These are phyloP conservation scores for Drosophila nr. perissopoda DNA, from an alignment of 2,888 invertebrate species.

Conservation along the genomic window DNA sequence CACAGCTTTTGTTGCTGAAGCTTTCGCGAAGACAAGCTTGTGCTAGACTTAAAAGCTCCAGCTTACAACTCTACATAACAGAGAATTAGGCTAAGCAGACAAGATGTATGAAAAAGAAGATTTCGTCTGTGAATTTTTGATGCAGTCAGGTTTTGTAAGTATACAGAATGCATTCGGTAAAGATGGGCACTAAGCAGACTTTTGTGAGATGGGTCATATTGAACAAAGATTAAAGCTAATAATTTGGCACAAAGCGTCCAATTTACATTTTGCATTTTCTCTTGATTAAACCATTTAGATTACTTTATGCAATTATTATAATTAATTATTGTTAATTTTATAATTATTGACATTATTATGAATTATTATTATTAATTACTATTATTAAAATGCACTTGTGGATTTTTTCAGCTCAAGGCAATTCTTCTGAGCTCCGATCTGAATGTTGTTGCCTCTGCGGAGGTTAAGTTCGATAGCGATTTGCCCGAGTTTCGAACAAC, in stretches of 20 bases:
- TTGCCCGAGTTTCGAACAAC: constrained; percentile 93
- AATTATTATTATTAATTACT: background rate
- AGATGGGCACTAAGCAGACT: background rate
- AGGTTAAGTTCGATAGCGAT: constrained; percentile 95
- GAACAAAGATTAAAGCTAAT: background rate
- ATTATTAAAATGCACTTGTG: background rate
- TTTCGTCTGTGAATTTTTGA: background rate
- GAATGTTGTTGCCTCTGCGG: constrained; percentile 90
- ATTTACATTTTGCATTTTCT: background rate
- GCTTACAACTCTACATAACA: background rate
- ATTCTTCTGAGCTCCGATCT: constrained; percentile 91
- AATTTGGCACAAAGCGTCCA: background rate
- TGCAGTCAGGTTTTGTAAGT: too few species aligned
- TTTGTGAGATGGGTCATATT: background rate
- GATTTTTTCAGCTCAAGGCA: constrained; percentile 93
- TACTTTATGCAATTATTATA: background rate
- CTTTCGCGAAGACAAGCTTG: background rate
- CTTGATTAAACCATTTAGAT: background rate
- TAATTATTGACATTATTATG: background rate
- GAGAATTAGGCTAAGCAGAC: background rate
- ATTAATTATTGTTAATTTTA: background rate
- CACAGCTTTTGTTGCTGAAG: background rate
- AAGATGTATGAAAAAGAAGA: background rate
- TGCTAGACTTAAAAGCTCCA: background rate
- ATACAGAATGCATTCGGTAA: too few species aligned